Evolutionary conservation across 2,113 vertebrate genomes (phyloP).

Genomic region (Seriola quinqueradiata): DNA sequence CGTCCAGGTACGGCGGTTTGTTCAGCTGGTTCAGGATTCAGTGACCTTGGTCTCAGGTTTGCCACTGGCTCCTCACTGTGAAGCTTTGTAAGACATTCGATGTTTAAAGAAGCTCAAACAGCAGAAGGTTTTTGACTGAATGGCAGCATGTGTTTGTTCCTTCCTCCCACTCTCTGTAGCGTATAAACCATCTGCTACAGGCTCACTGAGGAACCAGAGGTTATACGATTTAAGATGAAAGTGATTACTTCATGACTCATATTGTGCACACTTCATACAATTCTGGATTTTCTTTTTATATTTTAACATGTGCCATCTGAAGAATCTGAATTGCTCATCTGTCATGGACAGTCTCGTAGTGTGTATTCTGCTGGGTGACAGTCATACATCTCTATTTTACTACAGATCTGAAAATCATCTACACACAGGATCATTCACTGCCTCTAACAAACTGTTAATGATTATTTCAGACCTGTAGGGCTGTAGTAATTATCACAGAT

Average conservation of each 20-base stretch:
- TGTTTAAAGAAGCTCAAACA: neutral
- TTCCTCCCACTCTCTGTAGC: conserved; percentile 19
- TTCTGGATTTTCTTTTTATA: neutral
- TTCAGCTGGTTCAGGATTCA: neutral
- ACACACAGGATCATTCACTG: too few relatives aligned
- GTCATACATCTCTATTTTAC: too few relatives aligned
- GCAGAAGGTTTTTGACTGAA: conserved; percentile 16
- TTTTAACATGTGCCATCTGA: neutral
- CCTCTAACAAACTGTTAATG: too few relatives aligned
- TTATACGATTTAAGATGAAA: conserved; percentile 33
- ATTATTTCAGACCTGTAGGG: too few relatives aligned
- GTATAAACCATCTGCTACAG: conserved; percentile 24
- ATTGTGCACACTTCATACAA: conserved; percentile 8
- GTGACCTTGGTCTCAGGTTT: neutral
- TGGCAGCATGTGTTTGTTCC: conserved; percentile 3
- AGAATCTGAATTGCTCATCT: neutral
- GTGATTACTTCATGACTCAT: conserved; percentile 20
- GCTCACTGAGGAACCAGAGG: conserved; percentile 23
- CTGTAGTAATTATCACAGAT: too few relatives aligned
- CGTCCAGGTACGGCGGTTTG: neutral
- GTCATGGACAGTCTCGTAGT: neutral
- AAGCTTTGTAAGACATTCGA: neutral
- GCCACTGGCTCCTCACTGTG: neutral
- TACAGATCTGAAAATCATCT: too few relatives aligned
- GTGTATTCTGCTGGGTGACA: neutral